phyloP scores from a whole-genome alignment of 2,888 invertebrate genomes.

The Tenodera sinensis region DNA sequence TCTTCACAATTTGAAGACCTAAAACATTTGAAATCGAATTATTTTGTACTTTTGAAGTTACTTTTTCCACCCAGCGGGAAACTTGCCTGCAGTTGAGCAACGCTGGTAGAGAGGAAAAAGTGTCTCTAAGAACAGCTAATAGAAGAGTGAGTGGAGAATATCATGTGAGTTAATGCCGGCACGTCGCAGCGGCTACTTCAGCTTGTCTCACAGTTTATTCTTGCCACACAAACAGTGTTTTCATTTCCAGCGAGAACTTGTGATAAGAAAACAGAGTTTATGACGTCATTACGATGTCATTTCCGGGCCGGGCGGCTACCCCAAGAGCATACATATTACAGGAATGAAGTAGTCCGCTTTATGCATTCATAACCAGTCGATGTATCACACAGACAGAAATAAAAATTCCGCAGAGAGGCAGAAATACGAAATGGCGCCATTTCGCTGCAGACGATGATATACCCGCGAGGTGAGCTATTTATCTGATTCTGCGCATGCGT shows the following conservation, averaged over 20 bases:
- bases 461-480: background rate
- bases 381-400: background rate
- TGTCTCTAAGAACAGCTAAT: no score
- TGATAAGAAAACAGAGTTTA: background rate
- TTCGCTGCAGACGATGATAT: no score
- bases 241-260: background rate
- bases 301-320: background rate
- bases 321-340: background rate
- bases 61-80: no score
- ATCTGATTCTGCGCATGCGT: background rate
- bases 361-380: background rate
- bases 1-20: no score
- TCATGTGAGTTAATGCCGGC: background rate
- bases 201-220: background rate
- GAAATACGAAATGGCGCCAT: background rate
- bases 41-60: no score
- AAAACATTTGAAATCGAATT: no score
- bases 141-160: no score
- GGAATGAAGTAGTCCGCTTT: background rate
- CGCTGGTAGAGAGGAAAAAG: no score
- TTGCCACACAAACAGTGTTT: background rate
- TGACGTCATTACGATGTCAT: background rate
- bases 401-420: background rate
- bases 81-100: no score
- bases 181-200: background rate